A percentile compares a stretch with the other conserved stretches of the same genome.
These are phyloP conservation scores for Rhodophaea formosa DNA, from an alignment of 2,888 invertebrate genomes.

Conservation along the genomic window DNA sequence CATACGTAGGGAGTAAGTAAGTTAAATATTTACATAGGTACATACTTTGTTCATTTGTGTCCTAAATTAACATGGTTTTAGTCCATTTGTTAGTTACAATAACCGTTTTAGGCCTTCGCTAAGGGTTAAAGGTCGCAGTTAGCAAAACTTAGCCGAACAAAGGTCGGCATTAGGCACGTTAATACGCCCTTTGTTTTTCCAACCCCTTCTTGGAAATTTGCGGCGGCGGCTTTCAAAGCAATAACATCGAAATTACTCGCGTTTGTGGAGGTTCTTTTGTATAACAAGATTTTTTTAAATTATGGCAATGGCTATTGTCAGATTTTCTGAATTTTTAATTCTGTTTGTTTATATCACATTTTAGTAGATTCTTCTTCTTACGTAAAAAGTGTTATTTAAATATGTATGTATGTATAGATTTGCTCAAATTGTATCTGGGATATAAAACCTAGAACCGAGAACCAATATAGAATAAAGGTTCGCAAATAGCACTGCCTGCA, in stretches of 20 bases:
- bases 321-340: background rate
- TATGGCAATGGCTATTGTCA: background rate
- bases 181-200: conserved; percentile 7
- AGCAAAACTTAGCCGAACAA: conserved; percentile 3
- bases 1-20: too few relatives aligned
- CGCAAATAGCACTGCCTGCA: too few relatives aligned
- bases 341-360: background rate
- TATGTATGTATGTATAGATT: too few relatives aligned
- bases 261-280: background rate
- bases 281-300: background rate
- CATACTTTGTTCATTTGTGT: background rate
- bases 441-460: too few relatives aligned
- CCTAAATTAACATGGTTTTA: background rate
- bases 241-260: conserved; percentile 1
- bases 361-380: too few relatives aligned
- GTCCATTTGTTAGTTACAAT: background rate
- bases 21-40: too few relatives aligned
- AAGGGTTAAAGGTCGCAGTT: conserved; percentile 1
- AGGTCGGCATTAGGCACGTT: background rate
- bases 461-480: too few relatives aligned
- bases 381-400: too few relatives aligned
- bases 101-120: background rate
- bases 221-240: background rate
- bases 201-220: background rate
- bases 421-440: too few relatives aligned